Evolutionary conservation across 2,888 invertebrate species (phyloP).

Genomic region (Drosophila acutilabella): DNA sequence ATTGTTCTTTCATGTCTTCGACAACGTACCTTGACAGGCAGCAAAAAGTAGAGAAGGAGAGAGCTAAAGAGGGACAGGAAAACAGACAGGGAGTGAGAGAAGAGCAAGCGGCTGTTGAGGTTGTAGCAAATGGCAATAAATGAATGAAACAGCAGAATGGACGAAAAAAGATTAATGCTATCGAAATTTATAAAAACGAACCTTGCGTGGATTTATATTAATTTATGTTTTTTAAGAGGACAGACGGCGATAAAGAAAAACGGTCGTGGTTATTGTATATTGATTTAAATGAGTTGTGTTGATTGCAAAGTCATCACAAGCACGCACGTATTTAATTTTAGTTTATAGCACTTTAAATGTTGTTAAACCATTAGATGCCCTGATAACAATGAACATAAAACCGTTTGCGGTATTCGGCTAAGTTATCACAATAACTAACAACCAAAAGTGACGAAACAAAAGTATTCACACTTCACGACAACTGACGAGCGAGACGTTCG

Average conservation of each 20-base stretch:
- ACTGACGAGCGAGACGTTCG: slow-evolving; percentile 42
- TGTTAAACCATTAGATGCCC: slow-evolving; percentile 25
- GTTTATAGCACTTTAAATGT: slow-evolving; percentile 45
- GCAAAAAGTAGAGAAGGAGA: slow-evolving; percentile 1
- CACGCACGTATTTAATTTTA: slow-evolving; percentile 46
- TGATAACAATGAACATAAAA: slow-evolving; percentile 43
- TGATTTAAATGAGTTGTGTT: slow-evolving; percentile 59
- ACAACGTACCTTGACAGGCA: slow-evolving; percentile 37
- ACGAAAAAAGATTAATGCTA: slow-evolving; percentile 53
- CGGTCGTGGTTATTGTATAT: slow-evolving; percentile 45
- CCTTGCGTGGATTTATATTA: slow-evolving; percentile 45
- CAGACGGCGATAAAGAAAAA: slow-evolving; percentile 38
- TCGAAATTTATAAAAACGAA: slow-evolving; percentile 43
- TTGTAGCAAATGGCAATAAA: slow-evolving; percentile 8
- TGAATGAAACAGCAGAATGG: slow-evolving; percentile 4
- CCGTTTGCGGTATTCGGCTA: slow-evolving; percentile 15
- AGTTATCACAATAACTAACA: slow-evolving; percentile 16
- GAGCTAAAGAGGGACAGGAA: background rate
- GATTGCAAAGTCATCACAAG: slow-evolving; percentile 18
- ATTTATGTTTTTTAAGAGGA: slow-evolving; percentile 47
- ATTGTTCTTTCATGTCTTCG: slow-evolving; percentile 37
- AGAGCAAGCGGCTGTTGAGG: background rate
- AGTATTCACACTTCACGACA: slow-evolving; percentile 8
- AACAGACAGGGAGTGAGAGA: background rate
- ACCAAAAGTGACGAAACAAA: slow-evolving; percentile 12